Base-by-base conservation (phyloP, 2,888 invertebrate species). In the Sphinx pinastri region DNA sequence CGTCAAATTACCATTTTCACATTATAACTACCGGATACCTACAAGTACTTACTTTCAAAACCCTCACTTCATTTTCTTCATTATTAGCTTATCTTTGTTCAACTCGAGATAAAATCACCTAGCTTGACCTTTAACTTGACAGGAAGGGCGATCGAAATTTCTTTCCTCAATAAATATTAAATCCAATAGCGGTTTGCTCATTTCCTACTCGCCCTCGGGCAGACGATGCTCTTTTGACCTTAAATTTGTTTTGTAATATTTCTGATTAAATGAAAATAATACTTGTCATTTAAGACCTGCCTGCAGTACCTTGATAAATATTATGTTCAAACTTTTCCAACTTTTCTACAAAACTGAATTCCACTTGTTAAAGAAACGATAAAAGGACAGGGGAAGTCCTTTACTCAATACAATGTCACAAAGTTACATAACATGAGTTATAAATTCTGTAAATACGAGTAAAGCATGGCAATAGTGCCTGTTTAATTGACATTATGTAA, bases 81-180 rank as follows among this genome's bases (percentile, higher is more conserved):
- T 47, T 49, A 49, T n/a, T 47, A 19, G 8, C n/a, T 2, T 60
- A 45, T 45, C 60, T 16, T 60, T 49, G 2, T 49, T 47, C 13
- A 49, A 49, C 2, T 47, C 12, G 16, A 12, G n/a, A 19, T 16
- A 13, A 63, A 63, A 63, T 63, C 49, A 47, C 19, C 49, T 63
- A 49, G 19, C 13, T 49, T 63, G 19, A 49, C 68, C 49, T 63
- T 71, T 72, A 49, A 19, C 12, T 63, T 63, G 63, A 63, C 47
- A 70, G 67, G 68, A 71, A 74, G 68, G 74, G 75, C 73, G 69
- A 71, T 72, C 74, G 72, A 69, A 74, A 76, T 74, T 74, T 71
- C 63, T 68, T 63, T 63, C 63, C 63, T 63, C 19, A 60, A 63
- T 63, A 63, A 63, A 63, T 49, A 60, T 38, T 38, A 47, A 60